These are phyloP conservation scores for Orius insidiosus DNA, from an alignment of 1,140 invertebrate genomes.

Conservation along the genomic window DNA sequence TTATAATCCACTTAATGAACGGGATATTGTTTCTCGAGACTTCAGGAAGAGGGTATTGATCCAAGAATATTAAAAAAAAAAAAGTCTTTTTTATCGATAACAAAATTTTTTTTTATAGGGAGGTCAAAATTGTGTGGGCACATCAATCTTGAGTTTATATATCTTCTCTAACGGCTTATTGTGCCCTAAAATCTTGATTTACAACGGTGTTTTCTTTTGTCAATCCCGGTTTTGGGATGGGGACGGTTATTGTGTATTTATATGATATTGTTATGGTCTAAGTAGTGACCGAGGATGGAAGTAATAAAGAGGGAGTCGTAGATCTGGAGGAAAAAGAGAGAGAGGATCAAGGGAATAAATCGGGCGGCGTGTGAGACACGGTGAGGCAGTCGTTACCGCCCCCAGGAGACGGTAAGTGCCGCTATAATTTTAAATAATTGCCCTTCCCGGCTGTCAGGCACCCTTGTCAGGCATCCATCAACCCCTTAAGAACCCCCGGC, in stretches of 20 bases:
- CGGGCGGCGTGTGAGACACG: too few species aligned
- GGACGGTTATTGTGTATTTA: conserved; percentile 1
- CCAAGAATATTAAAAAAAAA: too few species aligned
- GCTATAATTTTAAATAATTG: conserved; percentile 7
- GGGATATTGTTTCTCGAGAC: too few species aligned
- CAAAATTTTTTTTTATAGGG: too few species aligned
- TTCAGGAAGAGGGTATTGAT: too few species aligned
- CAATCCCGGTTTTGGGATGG: neutral
- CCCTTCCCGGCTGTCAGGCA: too few species aligned
- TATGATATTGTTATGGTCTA: conserved; percentile 5
- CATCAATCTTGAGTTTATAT: conserved; percentile 2
- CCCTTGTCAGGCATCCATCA: too few species aligned
- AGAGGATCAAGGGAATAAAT: too few species aligned
- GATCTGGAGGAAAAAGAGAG: too few species aligned
- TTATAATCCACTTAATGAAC: conserved; percentile 5
- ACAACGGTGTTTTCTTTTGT: conserved; percentile 4
- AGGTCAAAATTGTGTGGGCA: neutral
- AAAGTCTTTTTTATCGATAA: too few species aligned
- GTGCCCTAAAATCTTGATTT: neutral
- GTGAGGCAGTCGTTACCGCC: neutral
- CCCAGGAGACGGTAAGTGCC: neutral
- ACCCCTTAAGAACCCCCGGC: neutral
- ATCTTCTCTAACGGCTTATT: neutral
- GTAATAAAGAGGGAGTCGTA: too few species aligned
- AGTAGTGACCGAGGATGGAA: too few species aligned